Percentiles rank a stretch among this genome's conserved stretches.
phyloP scores from a whole-genome alignment of 2,888 invertebrate species.

The Elegia similella region DNA sequence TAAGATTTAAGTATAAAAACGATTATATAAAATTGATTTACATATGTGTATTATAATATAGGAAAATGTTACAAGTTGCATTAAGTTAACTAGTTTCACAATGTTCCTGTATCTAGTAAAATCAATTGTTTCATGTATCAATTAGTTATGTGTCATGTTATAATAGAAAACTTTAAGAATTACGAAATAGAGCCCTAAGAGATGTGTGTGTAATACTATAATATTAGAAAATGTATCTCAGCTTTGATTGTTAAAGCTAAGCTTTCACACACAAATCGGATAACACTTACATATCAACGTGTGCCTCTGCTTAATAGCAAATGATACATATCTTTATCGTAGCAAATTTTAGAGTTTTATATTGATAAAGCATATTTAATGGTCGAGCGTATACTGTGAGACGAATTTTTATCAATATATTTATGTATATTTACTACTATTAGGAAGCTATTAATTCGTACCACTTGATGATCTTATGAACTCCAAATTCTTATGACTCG shows the following conservation, averaged over 20 bases:
- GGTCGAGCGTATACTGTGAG: slow-evolving; percentile 66
- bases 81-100: slow-evolving; percentile 48
- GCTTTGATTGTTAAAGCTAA: slow-evolving; percentile 72
- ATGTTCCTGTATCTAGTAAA: slow-evolving; percentile 63
- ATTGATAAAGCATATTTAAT: slow-evolving; percentile 53
- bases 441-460: slow-evolving; percentile 72
- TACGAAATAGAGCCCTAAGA: slow-evolving; percentile 36
- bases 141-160: slow-evolving; percentile 41
- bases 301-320: slow-evolving; percentile 80
- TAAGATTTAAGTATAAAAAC: neutral
- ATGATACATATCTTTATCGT: slow-evolving; percentile 73
- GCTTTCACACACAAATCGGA: slow-evolving; percentile 59
- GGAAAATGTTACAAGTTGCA: slow-evolving; percentile 36
- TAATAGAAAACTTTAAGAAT: slow-evolving; percentile 25
- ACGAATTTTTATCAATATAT: slow-evolving; percentile 73
- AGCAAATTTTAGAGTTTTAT: slow-evolving; percentile 73
- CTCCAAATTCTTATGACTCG: slow-evolving; percentile 78
- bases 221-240: slow-evolving; percentile 38
- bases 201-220: slow-evolving; percentile 42
- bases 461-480: slow-evolving; percentile 78
- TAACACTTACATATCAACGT: slow-evolving; percentile 78
- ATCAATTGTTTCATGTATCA: slow-evolving; percentile 41
- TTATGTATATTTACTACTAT: slow-evolving; percentile 57
- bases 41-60: slow-evolving; percentile 26
- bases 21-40: slow-evolving; percentile 4